Percentiles rank a stretch among this genome's conserved stretches.
phyloP scores from a whole-genome alignment of 2,888 invertebrate species.

The Tetragnatha montana region DNA sequence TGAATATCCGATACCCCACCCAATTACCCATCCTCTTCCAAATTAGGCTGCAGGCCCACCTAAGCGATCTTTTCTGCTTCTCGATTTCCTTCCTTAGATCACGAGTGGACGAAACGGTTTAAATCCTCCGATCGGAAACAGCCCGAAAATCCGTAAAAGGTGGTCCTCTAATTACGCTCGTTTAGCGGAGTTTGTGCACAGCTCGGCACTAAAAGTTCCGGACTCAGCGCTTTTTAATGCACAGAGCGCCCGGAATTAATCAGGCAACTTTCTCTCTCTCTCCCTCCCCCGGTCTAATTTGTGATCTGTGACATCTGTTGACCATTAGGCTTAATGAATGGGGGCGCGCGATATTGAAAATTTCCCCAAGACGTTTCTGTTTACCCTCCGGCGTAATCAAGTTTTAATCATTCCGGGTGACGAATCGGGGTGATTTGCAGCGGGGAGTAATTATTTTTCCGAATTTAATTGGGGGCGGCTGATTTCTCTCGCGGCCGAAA shows the following conservation, averaged over 20 bases:
- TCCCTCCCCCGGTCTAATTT: constrained; percentile 61
- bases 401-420: constrained; percentile 68
- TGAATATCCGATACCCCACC: background rate
- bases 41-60: background rate
- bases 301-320: constrained; percentile 71
- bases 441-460: constrained; percentile 56
- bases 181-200: constrained; percentile 63
- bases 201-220: constrained; percentile 61
- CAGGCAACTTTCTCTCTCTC: constrained; percentile 56
- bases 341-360: constrained; percentile 64
- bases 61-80: background rate
- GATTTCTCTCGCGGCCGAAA: background rate
- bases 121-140: constrained; percentile 41
- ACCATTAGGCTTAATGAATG: constrained; percentile 68
- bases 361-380: constrained; percentile 43
- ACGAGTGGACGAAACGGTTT: background rate
- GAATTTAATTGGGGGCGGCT: constrained; percentile 64
- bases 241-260: constrained; percentile 60
- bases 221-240: constrained; percentile 70
- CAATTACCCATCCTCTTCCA: background rate
- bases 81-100: background rate
- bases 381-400: constrained; percentile 57
- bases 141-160: constrained; percentile 24
- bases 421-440: constrained; percentile 57
- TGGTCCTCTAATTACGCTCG: constrained; percentile 60